Evolutionary conservation across 2,113 vertebrate species (phyloP), one percentile per base, ranked within the genome.

Genomic region (Erpornis zantholeuca): DNA sequence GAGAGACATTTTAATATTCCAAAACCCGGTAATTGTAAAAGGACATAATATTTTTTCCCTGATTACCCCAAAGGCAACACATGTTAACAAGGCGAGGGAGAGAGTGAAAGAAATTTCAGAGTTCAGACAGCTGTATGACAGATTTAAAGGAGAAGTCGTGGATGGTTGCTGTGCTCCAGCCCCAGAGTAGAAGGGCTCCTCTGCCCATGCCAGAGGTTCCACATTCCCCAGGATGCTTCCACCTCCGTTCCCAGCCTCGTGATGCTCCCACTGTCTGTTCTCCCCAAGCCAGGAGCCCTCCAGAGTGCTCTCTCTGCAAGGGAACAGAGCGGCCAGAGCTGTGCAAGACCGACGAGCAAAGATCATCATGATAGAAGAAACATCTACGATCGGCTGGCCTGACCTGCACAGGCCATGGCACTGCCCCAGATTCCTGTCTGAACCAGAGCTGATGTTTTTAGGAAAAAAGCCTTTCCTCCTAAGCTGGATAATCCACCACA

Each of bases 1-100:
- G 98, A 97, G 98, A 98, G 99, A 99, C 99, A 98, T 99, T 99
- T 99, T 99, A 99, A 99, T 99, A 99, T 99, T 99, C 98, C 98
- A 98, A 98, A 99, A 98, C 98, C 98, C 98, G 98, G 98, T 99
- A 99, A 99, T 99, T 99, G 98, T 99, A 98, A 98, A 99, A 99
- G 99, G 99, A 99, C 98, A 98, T 99, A 98, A 98, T 98, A 98
- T 99, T 99, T 98, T 98, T 98, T 98, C 98, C 98, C 98, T 98
- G 98, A 99, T 99, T 98, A 98, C 97, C 98, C 98, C 98, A 98
- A 98, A 98, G 98, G 98, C 98, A 98, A 98, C 98, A 98, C 98
- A 98, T 98, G 98, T 98, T 98, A 98, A 97, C 98, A 98, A 98
- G 97, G 98, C 97, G 33, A 98, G 97, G 98, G 98, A 98, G 98